Conservation (phyloP, 2,888 invertebrate genomes). For the Hirtodrosophila trivittata region DNA sequence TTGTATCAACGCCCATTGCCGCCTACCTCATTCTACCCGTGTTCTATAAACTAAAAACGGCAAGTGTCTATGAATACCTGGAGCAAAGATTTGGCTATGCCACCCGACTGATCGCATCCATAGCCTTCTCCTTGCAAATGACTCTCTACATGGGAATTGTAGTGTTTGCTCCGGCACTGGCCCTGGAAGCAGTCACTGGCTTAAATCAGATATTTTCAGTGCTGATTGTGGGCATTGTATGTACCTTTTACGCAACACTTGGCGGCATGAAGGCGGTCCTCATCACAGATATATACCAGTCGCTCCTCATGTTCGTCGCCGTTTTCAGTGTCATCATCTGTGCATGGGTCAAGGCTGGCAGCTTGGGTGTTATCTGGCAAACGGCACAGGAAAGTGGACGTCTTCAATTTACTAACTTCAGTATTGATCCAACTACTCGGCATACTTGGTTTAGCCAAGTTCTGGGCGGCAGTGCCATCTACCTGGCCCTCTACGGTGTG, state of each 20-base stretch:
- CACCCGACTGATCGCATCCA: conserved; percentile 90
- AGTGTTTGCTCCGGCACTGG: conserved; percentile 96
- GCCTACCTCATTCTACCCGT: conserved; percentile 92
- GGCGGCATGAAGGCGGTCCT: conserved; percentile 97
- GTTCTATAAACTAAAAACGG: conserved; percentile 91
- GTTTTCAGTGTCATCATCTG: conserved; percentile 91
- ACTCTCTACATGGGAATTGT: conserved; percentile 95
- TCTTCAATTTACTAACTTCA: conserved; percentile 88
- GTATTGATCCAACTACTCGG: conserved; percentile 91
- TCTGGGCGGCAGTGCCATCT: conserved; percentile 92
- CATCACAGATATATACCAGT: conserved; percentile 93
- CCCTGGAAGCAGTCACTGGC: conserved; percentile 94
- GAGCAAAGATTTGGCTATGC: conserved; percentile 92
- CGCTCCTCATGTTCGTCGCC: conserved; percentile 92
- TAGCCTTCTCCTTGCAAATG: conserved; percentile 95
- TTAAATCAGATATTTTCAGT: conserved; percentile 89
- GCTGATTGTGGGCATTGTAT: conserved; percentile 87
- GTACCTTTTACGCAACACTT: conserved; percentile 93
- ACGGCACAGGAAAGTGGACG: conserved; percentile 89
- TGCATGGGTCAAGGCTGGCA: conserved; percentile 88
- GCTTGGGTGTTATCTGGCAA: conserved; percentile 88
- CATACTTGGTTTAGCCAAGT: conserved; percentile 93
- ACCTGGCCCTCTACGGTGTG: conserved; percentile 92
- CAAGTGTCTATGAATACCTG: conserved; percentile 97
- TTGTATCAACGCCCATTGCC: conserved; percentile 90